Percentiles rank a stretch among this genome's conserved stretches.
Evolutionary conservation across 2,888 invertebrate species (phyloP).

Genomic region (Entomobrya proxima): DNA sequence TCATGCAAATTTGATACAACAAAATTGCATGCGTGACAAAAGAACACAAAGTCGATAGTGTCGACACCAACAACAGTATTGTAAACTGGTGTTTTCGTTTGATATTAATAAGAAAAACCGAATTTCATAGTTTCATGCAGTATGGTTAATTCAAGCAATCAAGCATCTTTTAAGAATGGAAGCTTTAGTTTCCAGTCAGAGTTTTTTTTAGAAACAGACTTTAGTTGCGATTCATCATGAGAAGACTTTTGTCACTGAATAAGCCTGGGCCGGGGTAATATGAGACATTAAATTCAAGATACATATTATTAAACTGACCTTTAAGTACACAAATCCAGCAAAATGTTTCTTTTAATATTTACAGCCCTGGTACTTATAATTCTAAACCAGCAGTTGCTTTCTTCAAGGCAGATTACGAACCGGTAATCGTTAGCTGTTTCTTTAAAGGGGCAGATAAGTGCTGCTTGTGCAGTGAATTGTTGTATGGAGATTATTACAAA

Average conservation of each 20-base stretch:
- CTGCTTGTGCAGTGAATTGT: conserved; percentile 12
- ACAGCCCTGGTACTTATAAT: conserved; percentile 50
- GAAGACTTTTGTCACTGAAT: background rate
- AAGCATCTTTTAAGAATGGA: too few species aligned
- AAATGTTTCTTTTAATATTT: background rate
- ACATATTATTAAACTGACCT: background rate
- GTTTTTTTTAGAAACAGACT: too few species aligned
- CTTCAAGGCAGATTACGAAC: conserved; percentile 15
- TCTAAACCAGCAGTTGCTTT: background rate
- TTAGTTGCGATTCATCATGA: too few species aligned
- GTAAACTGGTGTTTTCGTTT: too few species aligned
- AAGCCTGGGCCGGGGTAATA: conserved; percentile 44
- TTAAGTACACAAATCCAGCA: background rate
- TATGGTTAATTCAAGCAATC: too few species aligned
- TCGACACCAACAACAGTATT: too few species aligned
- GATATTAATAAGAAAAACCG: too few species aligned
- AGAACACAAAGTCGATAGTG: too few species aligned
- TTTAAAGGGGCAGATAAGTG: conserved; percentile 53
- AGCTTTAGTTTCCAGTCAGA: too few species aligned
- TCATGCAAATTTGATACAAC: background rate
- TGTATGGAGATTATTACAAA: conserved; percentile 51
- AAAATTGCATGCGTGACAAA: conserved; percentile 13
- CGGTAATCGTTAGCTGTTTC: conserved; percentile 44
- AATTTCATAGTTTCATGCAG: too few species aligned
- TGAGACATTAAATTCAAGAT: conserved; percentile 13